Percentiles rank a stretch among this genome's conserved stretches.
Evolutionary conservation across 2,113 vertebrate species (phyloP).

Genomic region (Takifugu bimaculatus): DNA sequence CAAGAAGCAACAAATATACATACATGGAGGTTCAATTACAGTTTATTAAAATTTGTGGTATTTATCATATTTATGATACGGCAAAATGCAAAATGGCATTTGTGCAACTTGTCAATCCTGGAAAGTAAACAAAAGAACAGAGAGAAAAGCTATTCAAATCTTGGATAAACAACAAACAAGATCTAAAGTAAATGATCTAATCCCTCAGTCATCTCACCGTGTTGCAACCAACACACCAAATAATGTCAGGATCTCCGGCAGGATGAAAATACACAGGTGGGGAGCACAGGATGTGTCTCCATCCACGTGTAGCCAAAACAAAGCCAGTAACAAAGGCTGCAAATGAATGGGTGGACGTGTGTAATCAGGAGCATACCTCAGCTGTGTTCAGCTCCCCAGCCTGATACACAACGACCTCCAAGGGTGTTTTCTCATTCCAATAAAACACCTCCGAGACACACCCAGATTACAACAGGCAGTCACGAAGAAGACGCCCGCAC

Average conservation of each 20-base stretch:
- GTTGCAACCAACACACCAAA: background rate
- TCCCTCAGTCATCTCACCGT: constrained; percentile 1
- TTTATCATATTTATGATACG: no score
- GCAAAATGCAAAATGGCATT: no score
- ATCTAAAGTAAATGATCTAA: constrained; percentile 15
- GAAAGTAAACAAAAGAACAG: no score
- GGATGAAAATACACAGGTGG: constrained; percentile 11
- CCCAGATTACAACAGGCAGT: constrained; percentile 6
- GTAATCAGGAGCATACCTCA: constrained; percentile 49
- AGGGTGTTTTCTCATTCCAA: constrained; percentile 6
- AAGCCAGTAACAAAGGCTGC: background rate
- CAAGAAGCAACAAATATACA: background rate
- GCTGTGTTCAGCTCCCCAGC: constrained; percentile 33
- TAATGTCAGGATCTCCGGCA: background rate
- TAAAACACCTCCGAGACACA: constrained; percentile 15
- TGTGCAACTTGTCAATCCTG: no score
- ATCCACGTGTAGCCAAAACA: constrained; percentile 11
- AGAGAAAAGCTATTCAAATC: constrained; percentile 18
- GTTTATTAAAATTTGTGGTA: no score
- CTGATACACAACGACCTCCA: constrained; percentile 24
- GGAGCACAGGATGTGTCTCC: background rate
- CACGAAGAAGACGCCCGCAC: no score
- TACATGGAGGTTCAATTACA: no score
- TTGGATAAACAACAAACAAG: constrained; percentile 27
- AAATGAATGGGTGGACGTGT: constrained; percentile 26